A percentile compares a stretch with the other conserved stretches of the same genome.
Conservation (phyloP, 2,888 invertebrate genomes). For the Siphonodentalium dalli region DNA sequence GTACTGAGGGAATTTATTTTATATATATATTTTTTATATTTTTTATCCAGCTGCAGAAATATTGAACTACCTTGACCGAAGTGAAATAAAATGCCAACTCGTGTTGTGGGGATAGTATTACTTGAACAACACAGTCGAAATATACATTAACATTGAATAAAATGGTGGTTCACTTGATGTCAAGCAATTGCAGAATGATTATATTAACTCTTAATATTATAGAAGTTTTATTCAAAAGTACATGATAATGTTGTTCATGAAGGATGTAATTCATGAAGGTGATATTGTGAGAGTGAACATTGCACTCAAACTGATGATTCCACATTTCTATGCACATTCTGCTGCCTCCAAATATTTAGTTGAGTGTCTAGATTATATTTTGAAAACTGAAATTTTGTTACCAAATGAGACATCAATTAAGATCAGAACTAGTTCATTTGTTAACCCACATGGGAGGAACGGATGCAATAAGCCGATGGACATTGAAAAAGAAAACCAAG, state of each 20-base stretch:
- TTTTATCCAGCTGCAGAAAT: no score
- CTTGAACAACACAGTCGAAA: no score
- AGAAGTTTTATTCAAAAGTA: conserved; percentile 5
- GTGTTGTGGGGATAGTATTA: no score
- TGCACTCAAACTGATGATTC: neutral
- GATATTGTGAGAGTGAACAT: conserved; percentile 2
- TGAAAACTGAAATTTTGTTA: conserved; percentile 3
- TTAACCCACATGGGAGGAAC: conserved; percentile 1
- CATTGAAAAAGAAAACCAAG: conserved; percentile 6
- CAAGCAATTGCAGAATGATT: no score
- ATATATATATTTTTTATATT: no score
- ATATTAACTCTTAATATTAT: no score
- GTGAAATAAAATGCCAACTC: no score
- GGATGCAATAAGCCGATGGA: conserved; percentile 6
- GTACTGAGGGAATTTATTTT: no score
- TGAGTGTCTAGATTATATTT: conserved; percentile 11
- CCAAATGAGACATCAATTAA: neutral
- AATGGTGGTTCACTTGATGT: no score
- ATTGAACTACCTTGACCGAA: no score
- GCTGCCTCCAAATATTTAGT: neutral
- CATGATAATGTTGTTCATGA: neutral
- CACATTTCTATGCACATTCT: conserved; percentile 3
- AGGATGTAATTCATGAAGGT: conserved; percentile 2
- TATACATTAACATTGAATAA: no score
- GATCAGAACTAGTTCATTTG: conserved; percentile 1